Base-by-base conservation (phyloP, 2,888 invertebrate species). In the Aricia artaxerxes region DNA sequence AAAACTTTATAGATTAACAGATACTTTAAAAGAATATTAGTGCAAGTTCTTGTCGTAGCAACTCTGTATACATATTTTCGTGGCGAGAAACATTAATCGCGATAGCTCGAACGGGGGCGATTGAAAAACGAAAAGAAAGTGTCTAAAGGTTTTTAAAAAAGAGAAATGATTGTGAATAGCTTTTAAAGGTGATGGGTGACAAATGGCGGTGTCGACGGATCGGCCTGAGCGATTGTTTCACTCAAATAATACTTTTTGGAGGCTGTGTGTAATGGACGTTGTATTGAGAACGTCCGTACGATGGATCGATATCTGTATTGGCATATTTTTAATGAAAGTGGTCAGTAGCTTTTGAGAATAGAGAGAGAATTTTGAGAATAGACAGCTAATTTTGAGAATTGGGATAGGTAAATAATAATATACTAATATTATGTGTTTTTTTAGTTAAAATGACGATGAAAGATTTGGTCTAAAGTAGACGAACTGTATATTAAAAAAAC, bases 101-200 rank as follows among this genome's bases (percentile, higher is more conserved):
- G 91, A 91, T 92, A 91, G 89, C 91, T 89, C 90, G 85, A 82
- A 83, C 86, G 87, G 85, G 87, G 87, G 89, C 93, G 92, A 94
- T 94, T 94, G 94, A 94, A 94, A 94, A 94, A 93, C 92, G 93
- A 91, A 92, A 89, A 91, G 90, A 91, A 92, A 91, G 88, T 91
- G 92, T 93, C 94, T 92, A 88, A 91, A 92, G 93, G 94, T 93
- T 94, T 93, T 93, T 91, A 94, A 94, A 92, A 78, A 92, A 94
- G 94, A 94, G 88, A 91, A 93, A 94, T 93, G 94, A 90, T 89
- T 86, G 88, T 88, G 93, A 92, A 94, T 92, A 91, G 93, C 94
- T 92, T 92, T 92, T 92, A 92, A 93, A 93, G 94, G 94, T 93
- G 91, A 88, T 87, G 82, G 86, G 87, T 93, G 93, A 93, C 93